Evolutionary conservation across 1,140 invertebrate species (phyloP).

Genomic region (Homarus americanus): DNA sequence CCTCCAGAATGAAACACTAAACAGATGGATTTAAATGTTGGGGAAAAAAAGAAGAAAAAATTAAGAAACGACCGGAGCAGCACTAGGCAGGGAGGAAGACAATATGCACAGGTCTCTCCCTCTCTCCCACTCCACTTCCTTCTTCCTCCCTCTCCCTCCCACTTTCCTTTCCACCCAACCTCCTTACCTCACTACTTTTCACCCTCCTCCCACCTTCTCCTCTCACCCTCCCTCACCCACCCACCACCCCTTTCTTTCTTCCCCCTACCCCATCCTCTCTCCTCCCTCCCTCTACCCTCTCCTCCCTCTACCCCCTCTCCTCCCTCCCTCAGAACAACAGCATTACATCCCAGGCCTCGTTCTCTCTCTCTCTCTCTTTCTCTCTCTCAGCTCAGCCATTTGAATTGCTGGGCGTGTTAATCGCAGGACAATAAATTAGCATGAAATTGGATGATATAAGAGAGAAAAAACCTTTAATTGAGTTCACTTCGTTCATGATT

Average conservation of each 20-base stretch:
- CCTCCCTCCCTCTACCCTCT: slow-evolving; percentile 23
- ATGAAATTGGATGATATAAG: slow-evolving; percentile 73
- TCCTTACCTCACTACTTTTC: neutral
- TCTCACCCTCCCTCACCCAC: neutral
- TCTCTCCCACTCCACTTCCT: neutral
- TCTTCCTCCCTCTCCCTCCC: neutral
- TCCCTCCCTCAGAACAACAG: slow-evolving; percentile 41
- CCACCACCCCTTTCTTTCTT: neutral
- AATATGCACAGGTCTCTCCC: neutral
- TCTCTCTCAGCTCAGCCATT: slow-evolving; percentile 64
- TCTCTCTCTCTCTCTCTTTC: slow-evolving; percentile 57
- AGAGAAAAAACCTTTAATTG: slow-evolving; percentile 72
- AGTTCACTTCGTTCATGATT: slow-evolving; percentile 73
- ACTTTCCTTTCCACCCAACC: neutral
- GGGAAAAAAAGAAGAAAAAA: no score
- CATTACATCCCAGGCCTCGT: slow-evolving; percentile 40
- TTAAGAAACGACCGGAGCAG: no score
- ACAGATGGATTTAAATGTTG: no score
- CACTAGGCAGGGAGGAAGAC: no score
- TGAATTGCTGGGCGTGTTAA: slow-evolving; percentile 70
- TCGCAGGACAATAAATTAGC: slow-evolving; percentile 70
- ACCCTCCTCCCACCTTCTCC: neutral
- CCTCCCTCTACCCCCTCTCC: slow-evolving; percentile 26
- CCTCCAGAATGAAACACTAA: no score
- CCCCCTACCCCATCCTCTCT: no score